phyloP scores from a whole-genome alignment of 1,140 invertebrate species.

The Microplitis mediator region DNA sequence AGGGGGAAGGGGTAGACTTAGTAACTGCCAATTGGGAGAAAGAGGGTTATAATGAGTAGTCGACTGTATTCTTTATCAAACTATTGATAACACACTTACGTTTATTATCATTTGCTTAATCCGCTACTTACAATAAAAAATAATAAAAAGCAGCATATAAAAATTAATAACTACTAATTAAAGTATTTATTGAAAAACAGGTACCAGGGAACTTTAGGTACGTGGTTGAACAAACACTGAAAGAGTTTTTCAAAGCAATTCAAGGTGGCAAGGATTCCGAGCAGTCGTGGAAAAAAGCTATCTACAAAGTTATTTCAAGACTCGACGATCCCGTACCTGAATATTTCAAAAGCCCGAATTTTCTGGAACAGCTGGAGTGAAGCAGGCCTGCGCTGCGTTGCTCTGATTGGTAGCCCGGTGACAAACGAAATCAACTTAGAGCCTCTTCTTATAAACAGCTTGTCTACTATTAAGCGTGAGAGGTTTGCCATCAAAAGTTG shows the following conservation, averaged over 20 bases:
- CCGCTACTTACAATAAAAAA: not conserved
- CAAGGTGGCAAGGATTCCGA: constrained; percentile 94
- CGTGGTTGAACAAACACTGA: constrained; percentile 95
- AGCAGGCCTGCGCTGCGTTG: constrained; percentile 49
- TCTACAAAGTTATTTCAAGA: constrained; percentile 99
- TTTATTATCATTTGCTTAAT: not conserved
- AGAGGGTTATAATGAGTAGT: too few species aligned
- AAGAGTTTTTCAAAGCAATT: constrained; percentile 98
- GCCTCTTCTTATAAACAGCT: constrained; percentile 34
- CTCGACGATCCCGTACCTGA: constrained; percentile 98
- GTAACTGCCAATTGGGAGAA: too few species aligned
- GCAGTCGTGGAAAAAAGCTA: constrained; percentile 99
- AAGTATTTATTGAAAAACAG: constrained; percentile 64
- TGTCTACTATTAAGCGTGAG: constrained; percentile 17
- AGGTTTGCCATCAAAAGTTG: constrained; percentile 22
- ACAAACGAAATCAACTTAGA: constrained; percentile 46
- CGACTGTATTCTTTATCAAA: too few species aligned
- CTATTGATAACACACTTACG: not conserved
- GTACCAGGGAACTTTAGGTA: constrained; percentile 95
- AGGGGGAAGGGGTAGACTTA: too few species aligned
- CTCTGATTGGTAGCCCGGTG: constrained; percentile 47
- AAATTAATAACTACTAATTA: not conserved
- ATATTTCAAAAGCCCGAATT: constrained; percentile 99
- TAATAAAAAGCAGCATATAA: not conserved
- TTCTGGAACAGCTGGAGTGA: constrained; percentile 97